Evolutionary conservation across 2,888 invertebrate genomes (phyloP).

Genomic region (Lottia scabra): DNA sequence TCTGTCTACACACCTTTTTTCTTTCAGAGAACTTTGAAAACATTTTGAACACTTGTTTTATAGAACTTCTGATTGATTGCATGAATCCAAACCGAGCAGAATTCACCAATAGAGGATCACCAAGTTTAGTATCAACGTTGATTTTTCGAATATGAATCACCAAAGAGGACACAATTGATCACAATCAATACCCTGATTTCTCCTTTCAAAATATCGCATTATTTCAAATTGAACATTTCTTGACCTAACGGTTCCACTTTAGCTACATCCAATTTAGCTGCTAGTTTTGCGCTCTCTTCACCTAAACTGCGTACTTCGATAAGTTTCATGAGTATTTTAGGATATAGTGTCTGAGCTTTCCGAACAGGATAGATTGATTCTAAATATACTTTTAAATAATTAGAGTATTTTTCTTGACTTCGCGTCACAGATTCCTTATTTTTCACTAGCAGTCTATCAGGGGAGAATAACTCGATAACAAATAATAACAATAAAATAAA

Average conservation of each 20-base stretch:
- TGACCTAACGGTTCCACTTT: constrained; percentile 58
- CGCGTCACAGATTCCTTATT: constrained; percentile 58
- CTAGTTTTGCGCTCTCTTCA: constrained; percentile 55
- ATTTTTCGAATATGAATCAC: no score
- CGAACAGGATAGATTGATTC: constrained; percentile 79
- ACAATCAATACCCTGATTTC: no score
- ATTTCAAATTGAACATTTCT: constrained; percentile 54
- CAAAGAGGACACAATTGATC: no score
- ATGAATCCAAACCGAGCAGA: no score
- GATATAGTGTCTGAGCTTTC: constrained; percentile 78
- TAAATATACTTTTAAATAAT: constrained; percentile 85
- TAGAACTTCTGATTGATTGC: no score
- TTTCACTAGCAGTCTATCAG: constrained; percentile 66
- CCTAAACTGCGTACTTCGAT: constrained; percentile 68
- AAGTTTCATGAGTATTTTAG: constrained; percentile 69
- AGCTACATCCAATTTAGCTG: constrained; percentile 50
- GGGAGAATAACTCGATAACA: constrained; percentile 69
- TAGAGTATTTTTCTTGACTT: constrained; percentile 77
- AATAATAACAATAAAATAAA: constrained; percentile 68
- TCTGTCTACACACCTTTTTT: no score
- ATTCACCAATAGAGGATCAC: no score
- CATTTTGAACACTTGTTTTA: no score
- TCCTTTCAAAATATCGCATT: background rate
- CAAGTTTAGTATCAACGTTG: no score
- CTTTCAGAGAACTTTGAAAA: no score